Percentiles rank a stretch among this genome's conserved stretches.
phyloP scores from a whole-genome alignment of 2,797 vertebrate species.

The Dermochelys coriacea region DNA sequence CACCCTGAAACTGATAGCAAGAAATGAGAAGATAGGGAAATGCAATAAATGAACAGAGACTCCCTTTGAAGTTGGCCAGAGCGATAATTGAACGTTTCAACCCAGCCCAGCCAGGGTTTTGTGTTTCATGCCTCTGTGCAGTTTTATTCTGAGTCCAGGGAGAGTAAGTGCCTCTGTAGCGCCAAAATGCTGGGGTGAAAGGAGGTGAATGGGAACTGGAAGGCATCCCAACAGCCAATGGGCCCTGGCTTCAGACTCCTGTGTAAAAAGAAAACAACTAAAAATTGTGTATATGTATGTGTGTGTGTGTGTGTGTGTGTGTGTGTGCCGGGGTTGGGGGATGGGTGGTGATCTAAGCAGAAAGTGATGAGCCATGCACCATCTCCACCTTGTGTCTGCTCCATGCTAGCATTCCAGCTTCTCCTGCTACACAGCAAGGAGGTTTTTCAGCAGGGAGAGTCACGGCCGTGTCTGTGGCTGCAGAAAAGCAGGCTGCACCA shows the following conservation, averaged over 20 bases:
- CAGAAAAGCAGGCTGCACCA: background rate
- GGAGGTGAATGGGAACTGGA: background rate
- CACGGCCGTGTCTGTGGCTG: background rate
- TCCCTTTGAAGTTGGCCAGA: background rate
- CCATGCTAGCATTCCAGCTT: background rate
- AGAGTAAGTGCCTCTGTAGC: accelerated
- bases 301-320: accelerated
- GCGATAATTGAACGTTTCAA: background rate
- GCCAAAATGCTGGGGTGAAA: background rate
- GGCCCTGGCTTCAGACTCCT: background rate
- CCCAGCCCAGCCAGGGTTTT: background rate
- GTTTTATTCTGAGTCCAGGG: background rate
- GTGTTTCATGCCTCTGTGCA: background rate
- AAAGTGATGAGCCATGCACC: accelerated
- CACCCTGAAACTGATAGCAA: background rate
- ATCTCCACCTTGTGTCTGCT: background rate
- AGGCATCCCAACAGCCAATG: background rate
- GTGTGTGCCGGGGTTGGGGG: too few species aligned
- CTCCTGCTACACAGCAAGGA: accelerated
- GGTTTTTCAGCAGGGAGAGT: background rate
- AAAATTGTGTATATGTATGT: accelerated
- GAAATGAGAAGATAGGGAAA: background rate
- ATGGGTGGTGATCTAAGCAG: accelerated
- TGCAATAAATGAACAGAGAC: background rate
- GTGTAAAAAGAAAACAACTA: background rate